Evolutionary conservation across 2,113 vertebrate genomes (phyloP), one percentile per base, ranked within the genome.

Genomic region (Xiphias gladius): DNA sequence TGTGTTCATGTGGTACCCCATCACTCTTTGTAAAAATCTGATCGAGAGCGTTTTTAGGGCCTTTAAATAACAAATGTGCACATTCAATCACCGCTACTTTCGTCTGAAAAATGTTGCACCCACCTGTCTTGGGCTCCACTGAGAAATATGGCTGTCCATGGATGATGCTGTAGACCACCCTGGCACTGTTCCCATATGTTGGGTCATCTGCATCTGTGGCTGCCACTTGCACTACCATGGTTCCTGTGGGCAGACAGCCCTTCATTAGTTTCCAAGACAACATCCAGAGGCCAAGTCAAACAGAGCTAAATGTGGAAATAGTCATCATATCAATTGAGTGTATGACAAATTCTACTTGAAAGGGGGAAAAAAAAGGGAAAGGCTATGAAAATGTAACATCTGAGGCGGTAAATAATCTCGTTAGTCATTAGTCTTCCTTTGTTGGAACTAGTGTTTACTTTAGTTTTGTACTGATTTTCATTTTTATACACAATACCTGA

Each of bases 101-200:
- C 1, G 3, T 35, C 10, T 48, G 16, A 41, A 35, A 48, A 8
- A 30, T 2, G 37, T 10, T 16, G 17, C 10, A 58, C 87, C 37
- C 94, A 99, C 98, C 98, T 94, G 98, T 98, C 91, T 98, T 99
- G 35, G 98, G 97, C 77, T 99, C 98, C 95, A 99, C 98, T 0
- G 98, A 99, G 94, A 99, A 99, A 86, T 99, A 99, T 0, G 98
- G 98, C 85, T 99, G 98, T 69, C 98, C 98, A 50, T 99, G 97
- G 22, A 98, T 91, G 91, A 99, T 98, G 88, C 98, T 99, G 94
- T 99, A 99, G 64, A 99, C 95, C 71, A 99, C 98, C 62, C 98
- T 95, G 85, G 98, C 98, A 0, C 98, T 99, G 94, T 98, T 99
- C 63, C 98, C 98, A 0, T 99, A 99, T 0, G 98, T 99, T 13